Conservation (phyloP, 1,140 invertebrate genomes). For the Zeugodacus cucurbitae region DNA sequence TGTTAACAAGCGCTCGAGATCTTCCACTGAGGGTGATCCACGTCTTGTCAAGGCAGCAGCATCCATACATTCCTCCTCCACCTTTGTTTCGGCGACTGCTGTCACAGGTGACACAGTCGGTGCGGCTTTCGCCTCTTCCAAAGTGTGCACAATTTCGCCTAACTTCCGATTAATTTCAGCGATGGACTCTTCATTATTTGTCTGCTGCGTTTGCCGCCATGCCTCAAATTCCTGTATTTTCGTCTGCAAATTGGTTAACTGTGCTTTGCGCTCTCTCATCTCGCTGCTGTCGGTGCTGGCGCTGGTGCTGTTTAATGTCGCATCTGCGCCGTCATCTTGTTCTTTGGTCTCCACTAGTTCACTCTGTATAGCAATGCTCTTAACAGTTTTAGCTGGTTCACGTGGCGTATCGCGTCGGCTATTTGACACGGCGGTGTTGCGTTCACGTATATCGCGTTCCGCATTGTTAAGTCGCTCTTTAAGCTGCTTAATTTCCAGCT, state of each 20-base stretch:
- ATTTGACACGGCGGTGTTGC: slow-evolving; percentile 43
- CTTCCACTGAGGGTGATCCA: slow-evolving; percentile 52
- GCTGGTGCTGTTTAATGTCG: not conserved
- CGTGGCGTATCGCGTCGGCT: not conserved
- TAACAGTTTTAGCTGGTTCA: slow-evolving; percentile 21
- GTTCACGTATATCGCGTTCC: slow-evolving; percentile 58
- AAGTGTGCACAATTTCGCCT: slow-evolving; percentile 48
- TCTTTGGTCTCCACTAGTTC: slow-evolving; percentile 59
- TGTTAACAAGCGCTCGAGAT: slow-evolving; percentile 56
- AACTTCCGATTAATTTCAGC: slow-evolving; percentile 56
- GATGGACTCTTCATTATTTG: slow-evolving; percentile 56
- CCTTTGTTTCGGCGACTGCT: not conserved
- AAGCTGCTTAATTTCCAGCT: slow-evolving; percentile 63
- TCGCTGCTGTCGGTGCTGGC: not conserved
- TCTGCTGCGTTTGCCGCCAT: slow-evolving; percentile 52
- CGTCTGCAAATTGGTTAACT: slow-evolving; percentile 51
- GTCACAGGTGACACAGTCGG: slow-evolving; percentile 36
- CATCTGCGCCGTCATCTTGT: slow-evolving; percentile 48
- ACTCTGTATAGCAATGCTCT: slow-evolving; percentile 58
- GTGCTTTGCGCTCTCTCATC: slow-evolving; percentile 48
- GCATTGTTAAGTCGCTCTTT: slow-evolving; percentile 62
- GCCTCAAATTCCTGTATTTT: slow-evolving; percentile 53
- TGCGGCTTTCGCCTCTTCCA: slow-evolving; percentile 48
- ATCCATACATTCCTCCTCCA: not conserved
- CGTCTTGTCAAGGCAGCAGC: not conserved